These are phyloP conservation scores for Drosophila ironensis DNA, from an alignment of 1,140 invertebrate genomes.

Conservation along the genomic window DNA sequence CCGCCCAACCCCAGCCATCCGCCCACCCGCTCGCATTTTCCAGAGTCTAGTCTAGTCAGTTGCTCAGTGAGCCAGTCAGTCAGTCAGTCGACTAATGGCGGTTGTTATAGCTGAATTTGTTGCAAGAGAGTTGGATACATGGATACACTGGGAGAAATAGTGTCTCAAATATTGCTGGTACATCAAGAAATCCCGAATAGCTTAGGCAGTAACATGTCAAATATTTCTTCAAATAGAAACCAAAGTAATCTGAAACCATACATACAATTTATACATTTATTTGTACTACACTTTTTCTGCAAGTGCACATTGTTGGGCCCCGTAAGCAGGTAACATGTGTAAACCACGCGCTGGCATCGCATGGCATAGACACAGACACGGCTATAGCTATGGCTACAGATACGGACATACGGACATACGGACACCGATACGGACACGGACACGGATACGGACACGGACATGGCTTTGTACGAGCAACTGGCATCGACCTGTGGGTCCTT, in stretches of 20 bases:
- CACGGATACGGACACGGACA: too few species aligned
- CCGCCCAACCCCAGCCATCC: neutral
- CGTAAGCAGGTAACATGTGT: conserved; percentile 54
- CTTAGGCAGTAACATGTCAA: too few species aligned
- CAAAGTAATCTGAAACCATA: neutral
- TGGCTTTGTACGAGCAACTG: conserved; percentile 21
- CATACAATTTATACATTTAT: neutral
- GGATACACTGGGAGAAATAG: neutral
- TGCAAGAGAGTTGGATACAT: conserved; percentile 4
- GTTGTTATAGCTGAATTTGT: conserved; percentile 42
- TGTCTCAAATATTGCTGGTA: too few species aligned
- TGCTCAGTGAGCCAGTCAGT: conserved; percentile 10
- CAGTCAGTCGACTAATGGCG: conserved; percentile 50
- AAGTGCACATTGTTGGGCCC: neutral
- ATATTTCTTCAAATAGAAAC: neutral
- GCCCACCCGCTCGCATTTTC: conserved; percentile 1
- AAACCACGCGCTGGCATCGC: conserved; percentile 70
- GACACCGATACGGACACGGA: conserved; percentile 5
- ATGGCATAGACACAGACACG: conserved; percentile 46
- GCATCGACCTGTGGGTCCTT: conserved; percentile 15
- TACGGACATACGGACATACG: neutral
- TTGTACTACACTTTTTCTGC: neutral
- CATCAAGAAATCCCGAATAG: neutral
- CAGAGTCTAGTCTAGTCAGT: neutral
- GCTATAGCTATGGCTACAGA: conserved; percentile 10